These are phyloP conservation scores for Odontamblyopus rebecca DNA, from an alignment of 2,797 vertebrate genomes.

Conservation along the genomic window DNA sequence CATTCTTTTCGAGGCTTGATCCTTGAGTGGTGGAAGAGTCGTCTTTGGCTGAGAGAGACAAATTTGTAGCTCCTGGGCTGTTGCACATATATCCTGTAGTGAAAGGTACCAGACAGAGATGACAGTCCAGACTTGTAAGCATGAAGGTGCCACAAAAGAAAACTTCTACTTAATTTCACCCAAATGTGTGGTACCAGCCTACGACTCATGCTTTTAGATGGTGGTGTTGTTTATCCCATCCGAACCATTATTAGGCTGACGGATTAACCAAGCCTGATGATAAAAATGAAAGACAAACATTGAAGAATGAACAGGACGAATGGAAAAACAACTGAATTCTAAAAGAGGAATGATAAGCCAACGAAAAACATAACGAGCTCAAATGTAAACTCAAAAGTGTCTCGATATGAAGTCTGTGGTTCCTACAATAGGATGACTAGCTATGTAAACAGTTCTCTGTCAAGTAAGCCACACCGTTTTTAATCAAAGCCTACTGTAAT, in stretches of 20 bases:
- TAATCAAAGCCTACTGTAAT: background rate
- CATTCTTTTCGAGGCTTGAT: constrained; percentile 59
- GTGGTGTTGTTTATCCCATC: constrained; percentile 27
- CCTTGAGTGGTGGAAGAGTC: constrained; percentile 65
- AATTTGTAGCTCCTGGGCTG: constrained; percentile 40
- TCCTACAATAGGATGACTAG: background rate
- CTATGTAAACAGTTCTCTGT: background rate
- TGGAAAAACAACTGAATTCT: background rate
- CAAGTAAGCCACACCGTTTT: background rate
- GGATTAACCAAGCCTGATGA: constrained; percentile 50
- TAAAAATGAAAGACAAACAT: constrained; percentile 38
- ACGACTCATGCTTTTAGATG: constrained; percentile 67
- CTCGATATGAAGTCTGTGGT: background rate
- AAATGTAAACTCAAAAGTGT: background rate
- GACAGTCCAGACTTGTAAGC: constrained; percentile 67
- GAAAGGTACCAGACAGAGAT: constrained; percentile 64
- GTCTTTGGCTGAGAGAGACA: constrained; percentile 47
- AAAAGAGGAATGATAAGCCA: constrained; percentile 2
- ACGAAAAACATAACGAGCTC: background rate
- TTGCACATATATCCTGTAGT: constrained; percentile 71
- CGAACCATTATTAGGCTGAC: constrained; percentile 29
- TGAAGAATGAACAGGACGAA: constrained; percentile 15
- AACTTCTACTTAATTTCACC: constrained; percentile 77
- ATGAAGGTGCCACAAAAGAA: constrained; percentile 75
- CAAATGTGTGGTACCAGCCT: constrained; percentile 78